A percentile compares a stretch with the other conserved stretches of the same genome.
Evolutionary conservation across 2,888 invertebrate species (phyloP).

Genomic region (Lasioglossum oenotherae): DNA sequence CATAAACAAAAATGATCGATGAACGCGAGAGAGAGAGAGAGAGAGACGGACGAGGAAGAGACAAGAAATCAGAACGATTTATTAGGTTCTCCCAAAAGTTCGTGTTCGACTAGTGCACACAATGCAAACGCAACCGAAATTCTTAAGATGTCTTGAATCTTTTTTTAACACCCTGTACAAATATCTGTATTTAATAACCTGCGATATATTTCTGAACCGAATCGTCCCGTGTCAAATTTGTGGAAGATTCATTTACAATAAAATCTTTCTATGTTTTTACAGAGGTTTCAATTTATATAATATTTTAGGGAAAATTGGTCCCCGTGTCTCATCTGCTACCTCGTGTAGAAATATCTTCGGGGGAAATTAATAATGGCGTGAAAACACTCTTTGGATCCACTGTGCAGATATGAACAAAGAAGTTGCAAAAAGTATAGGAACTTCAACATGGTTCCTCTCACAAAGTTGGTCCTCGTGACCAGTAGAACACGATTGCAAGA

Average conservation of each 20-base stretch:
- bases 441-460: no score
- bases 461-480: no score
- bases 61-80: not conserved
- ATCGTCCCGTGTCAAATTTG: not conserved
- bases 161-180: no score
- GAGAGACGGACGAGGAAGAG: not conserved
- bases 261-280: no score
- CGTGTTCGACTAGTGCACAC: not conserved
- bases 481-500: no score
- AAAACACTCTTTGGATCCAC: not conserved
- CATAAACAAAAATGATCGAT: conserved; percentile 37
- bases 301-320: no score
- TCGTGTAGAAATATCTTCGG: not conserved
- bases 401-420: not conserved
- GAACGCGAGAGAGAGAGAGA: not conserved
- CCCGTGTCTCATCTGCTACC: no score
- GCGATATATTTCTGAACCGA: no score
- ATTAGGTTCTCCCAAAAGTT: not conserved
- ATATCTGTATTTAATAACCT: no score
- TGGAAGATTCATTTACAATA: not conserved
- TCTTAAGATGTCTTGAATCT: no score
- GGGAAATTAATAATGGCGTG: not conserved
- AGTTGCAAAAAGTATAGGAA: no score
- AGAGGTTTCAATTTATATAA: no score
- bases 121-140: not conserved